phyloP scores from a whole-genome alignment of 2,888 invertebrate species.

The Campaea margaritaria region DNA sequence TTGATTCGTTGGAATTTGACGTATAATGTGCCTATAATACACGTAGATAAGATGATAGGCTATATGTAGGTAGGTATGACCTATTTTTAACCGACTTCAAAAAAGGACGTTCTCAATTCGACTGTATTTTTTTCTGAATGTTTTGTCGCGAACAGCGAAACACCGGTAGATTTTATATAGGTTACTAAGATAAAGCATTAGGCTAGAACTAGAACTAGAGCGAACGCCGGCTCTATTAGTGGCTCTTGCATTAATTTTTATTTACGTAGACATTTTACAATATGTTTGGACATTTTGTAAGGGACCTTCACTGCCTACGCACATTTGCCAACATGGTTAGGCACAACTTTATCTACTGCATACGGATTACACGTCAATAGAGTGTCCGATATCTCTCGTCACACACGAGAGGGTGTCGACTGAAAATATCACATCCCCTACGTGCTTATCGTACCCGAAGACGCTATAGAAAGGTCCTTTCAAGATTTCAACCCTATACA shows the following conservation, averaged over 20 bases:
- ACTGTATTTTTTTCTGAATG: not conserved
- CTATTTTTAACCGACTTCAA: no score
- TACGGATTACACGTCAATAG: conserved; percentile 50
- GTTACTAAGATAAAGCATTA: no score
- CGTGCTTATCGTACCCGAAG: conserved; percentile 69
- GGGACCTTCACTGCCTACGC: not conserved
- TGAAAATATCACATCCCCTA: conserved; percentile 64
- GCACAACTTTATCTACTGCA: conserved; percentile 16
- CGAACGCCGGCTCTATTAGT: no score
- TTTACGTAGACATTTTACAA: no score
- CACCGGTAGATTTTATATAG: not conserved
- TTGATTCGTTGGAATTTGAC: no score
- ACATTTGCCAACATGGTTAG: not conserved
- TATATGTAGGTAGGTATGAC: no score
- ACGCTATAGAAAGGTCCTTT: conserved; percentile 67
- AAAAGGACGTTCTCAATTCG: no score
- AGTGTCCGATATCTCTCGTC: conserved; percentile 58
- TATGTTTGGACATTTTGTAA: no score
- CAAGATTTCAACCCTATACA: conserved; percentile 66
- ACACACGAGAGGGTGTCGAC: conserved; percentile 54
- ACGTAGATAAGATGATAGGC: no score
- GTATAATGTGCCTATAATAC: no score
- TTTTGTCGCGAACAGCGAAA: not conserved
- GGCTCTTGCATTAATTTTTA: no score
- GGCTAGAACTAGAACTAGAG: no score